These are phyloP conservation scores for Nematostella vectensis DNA, from an alignment of 92 coral and sea anemone genomes.

Conservation along the genomic window DNA sequence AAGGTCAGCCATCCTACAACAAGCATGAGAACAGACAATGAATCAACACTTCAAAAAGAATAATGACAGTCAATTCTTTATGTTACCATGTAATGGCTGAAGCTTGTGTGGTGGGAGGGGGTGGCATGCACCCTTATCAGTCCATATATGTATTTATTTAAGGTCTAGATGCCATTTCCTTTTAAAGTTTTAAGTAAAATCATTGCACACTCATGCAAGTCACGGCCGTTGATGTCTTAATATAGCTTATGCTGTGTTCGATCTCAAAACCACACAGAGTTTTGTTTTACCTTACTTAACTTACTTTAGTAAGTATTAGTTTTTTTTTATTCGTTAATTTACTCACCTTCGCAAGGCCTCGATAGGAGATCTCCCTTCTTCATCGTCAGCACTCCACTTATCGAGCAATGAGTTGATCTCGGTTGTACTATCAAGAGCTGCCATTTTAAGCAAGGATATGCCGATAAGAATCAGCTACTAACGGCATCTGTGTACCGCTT, in stretches of 20 bases:
- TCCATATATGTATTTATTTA: background rate
- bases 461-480: background rate
- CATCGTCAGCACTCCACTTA: constrained; percentile 80
- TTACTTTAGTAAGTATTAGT: too few species aligned
- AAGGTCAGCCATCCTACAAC: constrained; percentile 77
- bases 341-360: constrained; percentile 63
- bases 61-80: background rate
- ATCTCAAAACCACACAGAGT: too few species aligned
- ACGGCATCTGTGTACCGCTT: background rate
- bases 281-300: too few species aligned
- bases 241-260: background rate
- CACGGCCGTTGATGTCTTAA: too few species aligned
- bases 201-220: too few species aligned
- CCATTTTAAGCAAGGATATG: constrained; percentile 23
- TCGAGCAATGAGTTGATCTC: constrained; percentile 62
- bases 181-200: too few species aligned
- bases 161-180: background rate
- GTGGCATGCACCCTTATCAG: too few species aligned
- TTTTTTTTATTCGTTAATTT: too few species aligned
- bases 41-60: background rate
- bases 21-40: background rate
- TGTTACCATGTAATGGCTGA: too few species aligned
- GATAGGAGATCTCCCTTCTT: constrained; percentile 57
- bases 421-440: constrained; percentile 69
- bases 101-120: background rate